phyloP scores from a whole-genome alignment of 2,888 invertebrate genomes.

The Cyrtodaria siliqua region DNA sequence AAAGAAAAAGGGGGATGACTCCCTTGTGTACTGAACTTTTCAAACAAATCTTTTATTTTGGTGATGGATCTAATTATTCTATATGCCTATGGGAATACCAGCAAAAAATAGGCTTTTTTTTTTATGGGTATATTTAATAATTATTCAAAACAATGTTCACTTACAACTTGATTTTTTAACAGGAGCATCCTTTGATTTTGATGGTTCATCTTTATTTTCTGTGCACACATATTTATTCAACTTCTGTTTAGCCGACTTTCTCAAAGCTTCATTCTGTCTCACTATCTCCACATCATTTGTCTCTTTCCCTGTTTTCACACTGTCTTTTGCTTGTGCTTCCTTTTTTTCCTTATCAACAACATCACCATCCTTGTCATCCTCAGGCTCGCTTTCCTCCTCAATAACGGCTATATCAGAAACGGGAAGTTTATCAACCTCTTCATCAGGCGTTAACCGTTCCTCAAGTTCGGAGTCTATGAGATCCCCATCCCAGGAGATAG shows the following conservation, averaged over 20 bases:
- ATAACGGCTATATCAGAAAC: constrained; percentile 54
- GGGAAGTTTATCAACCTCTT: constrained; percentile 48
- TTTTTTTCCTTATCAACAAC: constrained; percentile 52
- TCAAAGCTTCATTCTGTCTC: constrained; percentile 53
- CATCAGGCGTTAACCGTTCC: constrained; percentile 52
- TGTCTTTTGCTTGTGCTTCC: constrained; percentile 41
- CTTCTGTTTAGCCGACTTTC: constrained; percentile 65
- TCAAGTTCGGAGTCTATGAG: constrained; percentile 52
- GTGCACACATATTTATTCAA: too few relatives aligned
- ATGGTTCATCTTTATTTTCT: constrained; percentile 59
- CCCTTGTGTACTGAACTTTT: too few relatives aligned
- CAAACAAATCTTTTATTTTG: too few relatives aligned
- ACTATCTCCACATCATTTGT: constrained; percentile 50
- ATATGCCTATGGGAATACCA: too few relatives aligned
- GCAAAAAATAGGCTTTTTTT: too few relatives aligned
- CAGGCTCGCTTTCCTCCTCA: constrained; percentile 48
- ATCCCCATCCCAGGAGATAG: constrained; percentile 71
- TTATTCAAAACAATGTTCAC: too few relatives aligned
- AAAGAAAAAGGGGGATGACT: too few relatives aligned
- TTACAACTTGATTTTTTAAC: constrained; percentile 41
- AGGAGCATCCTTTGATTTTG: constrained; percentile 11
- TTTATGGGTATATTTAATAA: too few relatives aligned
- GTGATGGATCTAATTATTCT: too few relatives aligned
- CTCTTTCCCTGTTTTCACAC: constrained; percentile 8
- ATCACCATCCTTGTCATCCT: too few relatives aligned